A percentile compares a stretch with the other conserved stretches of the same genome.
Evolutionary conservation across 2,888 invertebrate genomes (phyloP).

Genomic region (Syritta pipiens): DNA sequence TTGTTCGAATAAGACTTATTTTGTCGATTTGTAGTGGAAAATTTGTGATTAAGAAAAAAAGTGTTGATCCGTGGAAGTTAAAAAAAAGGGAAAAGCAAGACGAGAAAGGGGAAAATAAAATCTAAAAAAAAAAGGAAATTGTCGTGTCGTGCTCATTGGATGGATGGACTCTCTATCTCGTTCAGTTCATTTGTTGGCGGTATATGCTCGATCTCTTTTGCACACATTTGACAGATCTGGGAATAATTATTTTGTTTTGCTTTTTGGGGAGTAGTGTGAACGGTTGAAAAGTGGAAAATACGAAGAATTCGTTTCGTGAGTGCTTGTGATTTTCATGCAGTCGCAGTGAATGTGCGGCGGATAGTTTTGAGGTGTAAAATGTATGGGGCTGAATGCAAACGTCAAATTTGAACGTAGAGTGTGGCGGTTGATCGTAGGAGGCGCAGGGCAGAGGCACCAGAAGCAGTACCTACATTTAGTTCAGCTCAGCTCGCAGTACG

Average conservation of each 20-base stretch:
- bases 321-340: neutral
- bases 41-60: slow-evolving; percentile 20
- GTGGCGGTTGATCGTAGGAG: slow-evolving; percentile 12
- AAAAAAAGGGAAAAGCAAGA: slow-evolving; percentile 6
- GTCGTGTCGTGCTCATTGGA: slow-evolving; percentile 65
- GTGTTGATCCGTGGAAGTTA: slow-evolving; percentile 31
- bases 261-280: slow-evolving; percentile 57
- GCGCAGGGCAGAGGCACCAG: slow-evolving; percentile 25
- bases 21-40: neutral
- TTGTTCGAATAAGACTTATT: neutral
- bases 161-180: slow-evolving; percentile 29
- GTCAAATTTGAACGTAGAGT: neutral
- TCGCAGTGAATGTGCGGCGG: neutral
- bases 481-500: slow-evolving; percentile 42
- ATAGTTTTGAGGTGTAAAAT: neutral
- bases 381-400: neutral
- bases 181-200: slow-evolving; percentile 29
- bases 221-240: slow-evolving; percentile 58
- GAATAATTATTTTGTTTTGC: slow-evolving; percentile 69
- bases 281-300: slow-evolving; percentile 34
- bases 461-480: slow-evolving; percentile 24
- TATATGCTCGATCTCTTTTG: slow-evolving; percentile 21
- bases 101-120: slow-evolving; percentile 6
- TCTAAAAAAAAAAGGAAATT: slow-evolving; percentile 51
- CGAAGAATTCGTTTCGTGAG: slow-evolving; percentile 2